Percentiles rank a stretch among this genome's conserved stretches.
Evolutionary conservation across 2,113 vertebrate genomes (phyloP).

Genomic region (Eulemur rufifrons): DNA sequence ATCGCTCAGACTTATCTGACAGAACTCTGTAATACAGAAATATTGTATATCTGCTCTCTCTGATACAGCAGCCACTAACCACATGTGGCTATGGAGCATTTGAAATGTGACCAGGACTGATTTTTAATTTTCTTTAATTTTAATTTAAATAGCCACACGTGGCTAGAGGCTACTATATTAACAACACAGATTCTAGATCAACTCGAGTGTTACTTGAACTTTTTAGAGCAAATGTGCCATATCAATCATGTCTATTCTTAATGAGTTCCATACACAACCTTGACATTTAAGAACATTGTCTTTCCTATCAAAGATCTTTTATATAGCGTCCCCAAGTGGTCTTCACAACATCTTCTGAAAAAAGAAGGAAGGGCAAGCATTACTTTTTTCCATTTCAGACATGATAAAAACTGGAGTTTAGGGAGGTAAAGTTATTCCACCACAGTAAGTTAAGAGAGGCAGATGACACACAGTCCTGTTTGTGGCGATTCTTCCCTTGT

Average conservation of each 20-base stretch:
- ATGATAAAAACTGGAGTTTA: neutral
- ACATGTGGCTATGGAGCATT: neutral
- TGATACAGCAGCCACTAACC: neutral
- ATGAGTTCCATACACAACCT: neutral
- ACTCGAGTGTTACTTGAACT: neutral
- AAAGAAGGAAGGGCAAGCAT: neutral
- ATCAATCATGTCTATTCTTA: neutral
- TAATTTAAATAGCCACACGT: neutral
- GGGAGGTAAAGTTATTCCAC: neutral
- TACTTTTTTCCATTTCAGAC: neutral
- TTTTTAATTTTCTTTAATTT: slow-evolving; percentile 9
- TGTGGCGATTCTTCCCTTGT: neutral
- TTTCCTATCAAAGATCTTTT: neutral
- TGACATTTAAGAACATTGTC: neutral
- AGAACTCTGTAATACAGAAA: neutral
- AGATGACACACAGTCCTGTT: neutral
- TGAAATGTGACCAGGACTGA: neutral
- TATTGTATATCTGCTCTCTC: neutral
- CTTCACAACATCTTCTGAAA: neutral
- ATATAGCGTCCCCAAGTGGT: neutral
- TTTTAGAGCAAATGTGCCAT: neutral
- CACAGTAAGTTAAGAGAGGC: neutral
- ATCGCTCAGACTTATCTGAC: neutral
- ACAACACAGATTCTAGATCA: neutral
- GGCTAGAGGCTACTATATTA: neutral